Conservation (phyloP, 1,140 invertebrate species). For the Sarcophaga bullata region DNA sequence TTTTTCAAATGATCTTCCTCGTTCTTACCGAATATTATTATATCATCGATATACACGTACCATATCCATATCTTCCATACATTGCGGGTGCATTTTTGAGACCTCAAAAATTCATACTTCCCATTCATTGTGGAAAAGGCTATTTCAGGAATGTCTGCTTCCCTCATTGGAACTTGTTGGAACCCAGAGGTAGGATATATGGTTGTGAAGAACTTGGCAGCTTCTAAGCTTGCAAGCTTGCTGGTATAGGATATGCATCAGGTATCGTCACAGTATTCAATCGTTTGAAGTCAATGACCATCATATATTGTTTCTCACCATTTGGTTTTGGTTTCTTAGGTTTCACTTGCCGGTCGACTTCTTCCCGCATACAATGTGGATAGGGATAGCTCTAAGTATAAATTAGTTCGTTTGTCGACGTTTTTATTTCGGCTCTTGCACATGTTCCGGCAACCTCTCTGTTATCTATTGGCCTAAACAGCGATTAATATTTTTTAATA, state of each 20-base stretch:
- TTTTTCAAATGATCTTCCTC: no score
- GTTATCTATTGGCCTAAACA: not conserved
- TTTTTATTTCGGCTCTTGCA: not conserved
- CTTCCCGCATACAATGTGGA: not conserved
- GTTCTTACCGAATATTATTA: no score
- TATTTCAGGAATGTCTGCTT: not conserved
- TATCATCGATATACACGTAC: not conserved
- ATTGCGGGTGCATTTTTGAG: no score
- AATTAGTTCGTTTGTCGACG: not conserved
- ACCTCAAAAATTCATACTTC: not conserved
- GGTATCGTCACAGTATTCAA: not conserved
- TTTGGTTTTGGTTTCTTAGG: slow-evolving; percentile 4
- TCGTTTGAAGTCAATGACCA: not conserved
- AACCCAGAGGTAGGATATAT: not conserved
- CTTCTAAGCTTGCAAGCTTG: not conserved
- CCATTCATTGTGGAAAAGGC: not conserved
- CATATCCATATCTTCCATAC: slow-evolving; percentile 46
- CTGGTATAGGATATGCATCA: not conserved
- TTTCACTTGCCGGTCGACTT: slow-evolving; percentile 6
- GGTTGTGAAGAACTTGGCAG: not conserved
- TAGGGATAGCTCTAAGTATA: slow-evolving; percentile 39
- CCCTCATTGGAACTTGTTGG: not conserved
- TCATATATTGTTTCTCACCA: not conserved
- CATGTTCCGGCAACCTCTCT: not conserved
- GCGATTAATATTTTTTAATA: not conserved